Base-by-base conservation (phyloP, 2,797 vertebrate genomes). In the Gorsachius magnificus region DNA sequence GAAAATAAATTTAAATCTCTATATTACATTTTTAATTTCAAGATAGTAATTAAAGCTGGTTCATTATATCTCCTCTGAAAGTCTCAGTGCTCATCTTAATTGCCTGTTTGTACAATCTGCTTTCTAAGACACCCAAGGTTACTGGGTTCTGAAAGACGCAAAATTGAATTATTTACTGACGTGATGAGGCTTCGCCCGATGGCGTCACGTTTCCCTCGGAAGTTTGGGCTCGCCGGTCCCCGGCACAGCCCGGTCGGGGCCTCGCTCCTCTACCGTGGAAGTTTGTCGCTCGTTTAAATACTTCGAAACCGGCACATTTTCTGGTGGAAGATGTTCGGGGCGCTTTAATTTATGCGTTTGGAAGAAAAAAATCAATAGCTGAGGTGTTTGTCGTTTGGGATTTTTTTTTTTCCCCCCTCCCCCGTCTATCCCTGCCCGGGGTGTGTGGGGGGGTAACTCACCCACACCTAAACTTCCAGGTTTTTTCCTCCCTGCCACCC, bases 1-100 rank as follows among this genome's bases (percentile, higher is more conserved):
- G 97, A 97, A 98, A 97, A 97, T 97, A 98, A 98, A 97, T 98
- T 97, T 98, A 97, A 98, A 97, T 97, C 96, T 97, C 95, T 95
- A 97, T 97, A 97, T 98, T 98, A 95, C 97, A 98, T 97, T 98
- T 98, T 98, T 98, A 98, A 98, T 98, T 98, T 97, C 97, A 97
- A 97, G 97, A 97, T 98, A 97, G 97, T 98, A 98, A 98, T 98
- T 97, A 98, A 98, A 98, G 97, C 97, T 97, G 97, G 93, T 97
- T 98, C 97, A 96, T 97, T 97, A 97, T 97, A 96, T 95, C 97
- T 97, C 97, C 97, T 97, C 96, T 96, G 97, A 97, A 98, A 98
- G 95, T 96, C 97, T 97, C 97, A 95, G 97, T 45, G 95, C 93
- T 98, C 97, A 97, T 98, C 97, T 98, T 97, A 94, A 85, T 94